Base-by-base conservation (phyloP, 2,888 invertebrate genomes). In the Silvanus unidentatus region DNA sequence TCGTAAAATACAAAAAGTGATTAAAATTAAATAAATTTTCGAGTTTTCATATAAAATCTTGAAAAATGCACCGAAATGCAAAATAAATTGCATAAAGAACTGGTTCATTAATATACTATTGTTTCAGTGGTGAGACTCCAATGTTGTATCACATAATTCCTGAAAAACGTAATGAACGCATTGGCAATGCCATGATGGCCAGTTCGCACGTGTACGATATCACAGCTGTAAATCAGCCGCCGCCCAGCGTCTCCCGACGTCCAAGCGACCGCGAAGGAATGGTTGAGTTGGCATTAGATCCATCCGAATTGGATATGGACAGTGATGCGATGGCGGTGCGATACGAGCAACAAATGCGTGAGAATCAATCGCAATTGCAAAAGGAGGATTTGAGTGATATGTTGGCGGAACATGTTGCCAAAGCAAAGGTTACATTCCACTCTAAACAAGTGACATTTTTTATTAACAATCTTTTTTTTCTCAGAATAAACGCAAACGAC, bases 131-230 rank as follows among this genome's bases (percentile, higher is more conserved):
- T 22, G 96, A 97, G 65, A 94, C 95, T 0, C 97, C 96, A 1
- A 90, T 92, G 0, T 74, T 99, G 16, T 99, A 95, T 73, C 95
- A 95, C 60, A 89, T 99, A 46, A 73, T 99, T 46, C 96, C 96
- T 16, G 99, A 99, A 75, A 89, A 95, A 63, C 86, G 91, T 52
- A 84, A 86, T 16, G 96, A 96, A 45, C 81, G 92, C 40, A 81
- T 97, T 43, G 86, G 89, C 1, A 87, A 86, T 44, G 80, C 86
- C 1, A 97, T 99, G 96, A 96, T 99, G 95, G 99, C 89, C 2
- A 97, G 97, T 37, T 93, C 93, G 0, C 99, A 99, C 71, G 93
- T 97, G 0, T 99, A 99, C 69, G 99, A 99, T 66, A 83, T 99
- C 73, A 82, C 86, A 30, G 77, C 76, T 6, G 76, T 75, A 43